Percentiles rank a stretch among this genome's conserved stretches.
Evolutionary conservation across 2,888 invertebrate genomes (phyloP).

Genomic region (Cremastinae sp.): DNA sequence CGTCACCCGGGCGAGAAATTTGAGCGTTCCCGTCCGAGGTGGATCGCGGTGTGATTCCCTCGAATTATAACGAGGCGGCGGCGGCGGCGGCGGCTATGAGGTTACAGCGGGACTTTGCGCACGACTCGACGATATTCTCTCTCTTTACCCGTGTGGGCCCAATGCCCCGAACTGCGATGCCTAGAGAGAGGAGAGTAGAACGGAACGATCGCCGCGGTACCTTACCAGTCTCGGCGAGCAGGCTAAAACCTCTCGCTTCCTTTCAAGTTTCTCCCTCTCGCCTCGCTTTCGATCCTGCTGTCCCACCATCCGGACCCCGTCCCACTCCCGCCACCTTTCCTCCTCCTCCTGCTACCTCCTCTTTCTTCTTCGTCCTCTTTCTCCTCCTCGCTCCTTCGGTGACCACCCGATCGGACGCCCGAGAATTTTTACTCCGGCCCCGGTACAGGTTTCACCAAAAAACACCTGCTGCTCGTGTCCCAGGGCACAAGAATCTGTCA

Average conservation of each 20-base stretch:
- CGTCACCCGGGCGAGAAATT: neutral
- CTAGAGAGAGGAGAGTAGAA: slow-evolving; percentile 46
- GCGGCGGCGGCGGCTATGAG: slow-evolving; percentile 57
- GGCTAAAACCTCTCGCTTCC: slow-evolving; percentile 28
- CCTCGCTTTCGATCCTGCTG: slow-evolving; percentile 13
- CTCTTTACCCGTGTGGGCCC: slow-evolving; percentile 57
- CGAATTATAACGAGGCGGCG: slow-evolving; percentile 36
- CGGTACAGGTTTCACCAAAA: slow-evolving; percentile 19
- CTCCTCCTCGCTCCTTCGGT: slow-evolving; percentile 34
- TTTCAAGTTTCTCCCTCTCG: slow-evolving; percentile 50
- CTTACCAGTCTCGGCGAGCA: slow-evolving; percentile 40
- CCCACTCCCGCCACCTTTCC: neutral
- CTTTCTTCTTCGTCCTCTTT: slow-evolving; percentile 40
- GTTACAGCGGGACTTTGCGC: slow-evolving; percentile 64
- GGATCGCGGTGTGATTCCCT: slow-evolving; percentile 8
- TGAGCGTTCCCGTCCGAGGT: slow-evolving; percentile 27
- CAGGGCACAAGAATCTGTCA: too few species aligned
- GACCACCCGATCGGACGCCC: slow-evolving; percentile 12
- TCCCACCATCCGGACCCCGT: slow-evolving; percentile 27
- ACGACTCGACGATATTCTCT: slow-evolving; percentile 42
- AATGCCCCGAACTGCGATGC: slow-evolving; percentile 44
- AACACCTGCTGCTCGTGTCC: too few species aligned
- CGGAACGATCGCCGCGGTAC: slow-evolving; percentile 37
- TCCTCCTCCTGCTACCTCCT: slow-evolving; percentile 17
- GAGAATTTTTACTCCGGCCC: slow-evolving; percentile 15